Percentiles rank a stretch among this genome's conserved stretches.
Conservation (phyloP, 2,888 invertebrate species). For the Ceratothoa steindachneri region DNA sequence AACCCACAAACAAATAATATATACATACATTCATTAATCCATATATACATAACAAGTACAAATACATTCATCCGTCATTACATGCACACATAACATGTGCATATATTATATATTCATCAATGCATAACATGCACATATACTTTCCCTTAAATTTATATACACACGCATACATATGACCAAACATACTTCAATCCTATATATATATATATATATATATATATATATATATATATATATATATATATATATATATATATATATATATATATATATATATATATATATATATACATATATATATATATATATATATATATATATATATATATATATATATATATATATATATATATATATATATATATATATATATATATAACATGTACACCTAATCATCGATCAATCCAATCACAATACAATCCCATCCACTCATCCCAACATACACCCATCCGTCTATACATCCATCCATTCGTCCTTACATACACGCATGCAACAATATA, state of each 20-base stretch:
- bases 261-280: not conserved
- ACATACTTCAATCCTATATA: too few relatives aligned
- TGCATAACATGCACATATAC: not conserved
- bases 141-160: not conserved
- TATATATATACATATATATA: too few relatives aligned
- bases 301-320: too few relatives aligned
- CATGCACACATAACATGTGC: not conserved
- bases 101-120: not conserved
- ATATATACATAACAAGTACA: not conserved
- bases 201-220: constrained; percentile 15
- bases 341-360: too few relatives aligned
- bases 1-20: too few relatives aligned
- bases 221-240: constrained; percentile 15
- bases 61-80: not conserved
- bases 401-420: too few relatives aligned
- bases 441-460: too few relatives aligned
- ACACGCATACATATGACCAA: not conserved
- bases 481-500: not conserved
- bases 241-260: constrained; percentile 8
- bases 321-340: too few relatives aligned
- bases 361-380: too few relatives aligned
- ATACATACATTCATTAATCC: not conserved
- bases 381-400: too few relatives aligned
- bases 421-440: too few relatives aligned
- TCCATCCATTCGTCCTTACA: too few relatives aligned